Evolutionary conservation across 2,797 vertebrate species (phyloP), one percentile per base, ranked within the genome.

Genomic region (Pithecia hirsuta): DNA sequence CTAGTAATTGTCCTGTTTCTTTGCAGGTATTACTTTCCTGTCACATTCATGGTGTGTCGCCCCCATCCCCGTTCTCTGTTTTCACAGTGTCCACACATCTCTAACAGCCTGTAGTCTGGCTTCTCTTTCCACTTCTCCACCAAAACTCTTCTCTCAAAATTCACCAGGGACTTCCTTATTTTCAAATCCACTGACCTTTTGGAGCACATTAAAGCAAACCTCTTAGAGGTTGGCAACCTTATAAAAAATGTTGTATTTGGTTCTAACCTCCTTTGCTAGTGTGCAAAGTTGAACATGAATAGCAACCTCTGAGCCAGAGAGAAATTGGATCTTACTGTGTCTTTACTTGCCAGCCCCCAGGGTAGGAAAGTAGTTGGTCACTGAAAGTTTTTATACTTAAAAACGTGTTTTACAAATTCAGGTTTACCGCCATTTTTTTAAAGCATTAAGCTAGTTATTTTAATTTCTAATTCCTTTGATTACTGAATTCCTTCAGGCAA

Each of bases 341-440:
- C 44, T 83, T 50, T 6, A 33, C 72, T 74, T 87, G 92, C 90
- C 84, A 90, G 30, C 50, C 75, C 50, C 61, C 7, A 19, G 64
- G 96, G 64, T 61, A 92, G 93, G 67, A 89, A 83, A 94, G 52
- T 33, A 50, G 8, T 82, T 36, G 52, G 84, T 74, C 85, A 33
- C 57, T 26, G 59, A n/a, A 91, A 46, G 48, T 36, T 94, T 97
- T 92, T 44, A 64, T 85, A 33, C 80, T 85, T 86, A 50, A 94
- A 95, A 89, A 85, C 55, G 33, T 72, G 75, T 84, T 92, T 93
- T 89, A 86, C 72, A 90, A 81, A 79, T 88, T 82, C 70, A 64
- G 36, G 15, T 85, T 89, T 93, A 88, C 50, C 90, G 70, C 44
- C 19, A 4, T 82, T 78, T 41, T 46, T 86, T 87, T 52, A 26